phyloP scores from a whole-genome alignment of 2,113 vertebrate species.

The Saguinus midas region DNA sequence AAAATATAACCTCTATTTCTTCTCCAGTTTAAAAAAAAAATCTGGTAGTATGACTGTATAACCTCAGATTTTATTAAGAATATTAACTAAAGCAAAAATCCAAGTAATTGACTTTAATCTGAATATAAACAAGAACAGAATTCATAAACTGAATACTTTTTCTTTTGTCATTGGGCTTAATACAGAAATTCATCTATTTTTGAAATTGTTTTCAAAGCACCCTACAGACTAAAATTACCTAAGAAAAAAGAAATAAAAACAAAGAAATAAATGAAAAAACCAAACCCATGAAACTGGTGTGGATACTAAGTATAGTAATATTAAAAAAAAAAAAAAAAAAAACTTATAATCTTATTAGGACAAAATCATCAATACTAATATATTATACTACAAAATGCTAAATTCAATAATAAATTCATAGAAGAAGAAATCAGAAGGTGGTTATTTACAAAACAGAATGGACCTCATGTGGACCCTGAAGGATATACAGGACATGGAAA shows the following conservation, averaged over 20 bases:
- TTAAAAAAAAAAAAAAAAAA: too few relatives aligned
- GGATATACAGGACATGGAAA: neutral
- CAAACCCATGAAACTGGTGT: neutral
- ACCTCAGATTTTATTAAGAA: conserved; percentile 10
- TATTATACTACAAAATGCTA: neutral
- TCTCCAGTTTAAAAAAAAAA: neutral
- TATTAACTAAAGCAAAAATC: neutral
- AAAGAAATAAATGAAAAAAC: neutral
- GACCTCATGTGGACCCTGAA: neutral
- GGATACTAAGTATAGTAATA: neutral
- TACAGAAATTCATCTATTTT: neutral
- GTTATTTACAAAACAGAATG: neutral
- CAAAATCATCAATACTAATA: neutral
- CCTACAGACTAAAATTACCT: neutral
- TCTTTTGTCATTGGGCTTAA: neutral
- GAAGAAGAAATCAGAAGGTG: neutral
- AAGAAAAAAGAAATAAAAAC: neutral
- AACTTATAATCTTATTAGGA: neutral
- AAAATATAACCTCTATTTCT: neutral
- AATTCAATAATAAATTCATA: neutral
- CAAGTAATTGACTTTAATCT: neutral
- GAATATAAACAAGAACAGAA: neutral
- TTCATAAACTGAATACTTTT: neutral
- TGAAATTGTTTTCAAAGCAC: neutral
- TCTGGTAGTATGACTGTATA: neutral